Base-by-base conservation (phyloP, 2,113 vertebrate genomes). In the Saccopteryx leptura region DNA sequence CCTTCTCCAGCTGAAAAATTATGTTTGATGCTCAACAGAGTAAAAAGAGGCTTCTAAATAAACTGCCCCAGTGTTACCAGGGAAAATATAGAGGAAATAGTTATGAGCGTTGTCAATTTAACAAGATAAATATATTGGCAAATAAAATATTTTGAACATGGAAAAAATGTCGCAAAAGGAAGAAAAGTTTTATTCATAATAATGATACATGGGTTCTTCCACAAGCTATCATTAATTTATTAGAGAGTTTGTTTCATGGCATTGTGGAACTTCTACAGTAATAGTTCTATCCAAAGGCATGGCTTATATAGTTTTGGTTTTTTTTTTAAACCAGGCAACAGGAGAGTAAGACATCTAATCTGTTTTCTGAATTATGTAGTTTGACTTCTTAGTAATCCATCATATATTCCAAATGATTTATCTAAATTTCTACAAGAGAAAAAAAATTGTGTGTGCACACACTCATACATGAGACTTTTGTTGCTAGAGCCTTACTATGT, bases 241-340 rank as follows among this genome's bases (percentile, higher is more conserved):
- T 86, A 96, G 50, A 96, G 50, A 84, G 50, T 90, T 90, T 85
- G n/a, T 75, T 86, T 79, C 52, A 58, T 81, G 76, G 48, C 9
- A 24, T 23, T 66, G 9, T 69, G 12, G 85, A 68, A 33, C 28
- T 39, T 72, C n/a, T 52, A 0, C 31, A 56, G 48, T n/a, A 75
- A 63, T 52, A 65, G 39, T 87, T 76, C 15, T 74, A 26, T 75
- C 13, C 15, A 90, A 28, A 89, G 23, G n/a, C 58, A 46, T 78
- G 52, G 18, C 21, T 87, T 65, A 0, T 82, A 1, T 26, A 23
- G 10, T 71, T 9, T 17, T 13, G 65, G 74, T 19, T 72, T 71
- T 93, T 84, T 4, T 9, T 81, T 66, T 66, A 56, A 95, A 68
- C 14, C 33, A 83, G 66, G 5, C 28, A 91, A 46, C 48, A 86